Evolutionary conservation across 2,888 invertebrate species (phyloP).

Genomic region (Cylindroiulus punctatus): DNA sequence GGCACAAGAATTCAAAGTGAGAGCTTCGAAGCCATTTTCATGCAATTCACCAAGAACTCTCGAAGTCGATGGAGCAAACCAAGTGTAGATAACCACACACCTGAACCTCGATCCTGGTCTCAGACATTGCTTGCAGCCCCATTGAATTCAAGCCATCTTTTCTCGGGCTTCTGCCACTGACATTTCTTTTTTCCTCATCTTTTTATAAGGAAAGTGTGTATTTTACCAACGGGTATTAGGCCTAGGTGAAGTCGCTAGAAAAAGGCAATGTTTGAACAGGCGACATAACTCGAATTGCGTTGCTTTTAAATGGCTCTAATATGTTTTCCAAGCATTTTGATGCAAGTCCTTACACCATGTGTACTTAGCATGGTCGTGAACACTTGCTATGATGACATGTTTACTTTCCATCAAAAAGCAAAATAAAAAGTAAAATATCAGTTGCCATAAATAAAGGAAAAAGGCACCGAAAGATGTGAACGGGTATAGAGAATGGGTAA

Average conservation of each 20-base stretch:
- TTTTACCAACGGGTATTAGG: neutral
- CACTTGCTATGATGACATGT: neutral
- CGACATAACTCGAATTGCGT: constrained; percentile 24
- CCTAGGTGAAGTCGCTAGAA: neutral
- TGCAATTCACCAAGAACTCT: constrained; percentile 25
- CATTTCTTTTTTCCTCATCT: neutral
- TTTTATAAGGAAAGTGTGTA: neutral
- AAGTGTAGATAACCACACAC: constrained; percentile 34
- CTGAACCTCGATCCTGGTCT: neutral
- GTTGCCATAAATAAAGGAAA: neutral
- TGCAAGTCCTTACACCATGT: constrained; percentile 48
- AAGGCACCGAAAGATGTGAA: neutral
- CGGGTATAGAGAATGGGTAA: neutral
- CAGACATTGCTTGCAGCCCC: neutral
- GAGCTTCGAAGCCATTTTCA: constrained; percentile 28
- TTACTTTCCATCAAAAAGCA: constrained; percentile 46
- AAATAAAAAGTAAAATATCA: constrained; percentile 1
- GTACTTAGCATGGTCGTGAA: constrained; percentile 44
- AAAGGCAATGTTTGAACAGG: constrained; percentile 48
- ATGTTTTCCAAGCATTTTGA: constrained; percentile 48
- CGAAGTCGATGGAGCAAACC: constrained; percentile 22
- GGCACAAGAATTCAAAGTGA: constrained; percentile 25
- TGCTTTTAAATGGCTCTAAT: constrained; percentile 52
- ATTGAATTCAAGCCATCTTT: constrained; percentile 28
- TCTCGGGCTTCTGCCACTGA: neutral